phyloP scores from a whole-genome alignment of 1,140 invertebrate species.

The Wasmannia auropunctata region DNA sequence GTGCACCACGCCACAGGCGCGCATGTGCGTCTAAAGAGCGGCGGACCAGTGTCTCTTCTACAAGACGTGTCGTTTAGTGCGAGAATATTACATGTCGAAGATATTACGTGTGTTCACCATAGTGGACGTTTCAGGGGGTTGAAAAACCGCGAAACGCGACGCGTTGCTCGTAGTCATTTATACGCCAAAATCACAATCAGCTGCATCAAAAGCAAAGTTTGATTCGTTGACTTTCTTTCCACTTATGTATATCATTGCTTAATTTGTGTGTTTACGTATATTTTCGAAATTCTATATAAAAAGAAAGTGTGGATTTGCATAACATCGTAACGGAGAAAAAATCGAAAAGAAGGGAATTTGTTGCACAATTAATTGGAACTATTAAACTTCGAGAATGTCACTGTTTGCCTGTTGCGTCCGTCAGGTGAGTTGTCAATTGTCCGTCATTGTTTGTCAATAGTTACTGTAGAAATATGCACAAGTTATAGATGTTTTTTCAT shows the following conservation, averaged over 20 bases:
- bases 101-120: not conserved
- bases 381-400: constrained; percentile 70
- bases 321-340: not conserved
- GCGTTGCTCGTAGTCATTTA: not conserved
- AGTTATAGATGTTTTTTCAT: not conserved
- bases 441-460: not conserved
- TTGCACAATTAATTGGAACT: not conserved
- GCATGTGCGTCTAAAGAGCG: constrained; percentile 49
- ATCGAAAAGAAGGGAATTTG: not conserved
- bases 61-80: constrained; percentile 15
- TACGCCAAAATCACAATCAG: not conserved
- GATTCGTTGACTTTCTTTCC: not conserved
- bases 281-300: not conserved
- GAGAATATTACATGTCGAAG: constrained; percentile 10
- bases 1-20: not conserved
- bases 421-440: too few species aligned
- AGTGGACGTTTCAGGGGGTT: not conserved
- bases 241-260: not conserved
- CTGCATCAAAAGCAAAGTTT: not conserved
- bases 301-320: not conserved
- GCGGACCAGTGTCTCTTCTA: not conserved
- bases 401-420: constrained; percentile 80
- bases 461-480: not conserved
- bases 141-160: not conserved
- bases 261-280: not conserved